Base-by-base conservation (phyloP, 2,888 invertebrate genomes). In the Lingula anatina region DNA sequence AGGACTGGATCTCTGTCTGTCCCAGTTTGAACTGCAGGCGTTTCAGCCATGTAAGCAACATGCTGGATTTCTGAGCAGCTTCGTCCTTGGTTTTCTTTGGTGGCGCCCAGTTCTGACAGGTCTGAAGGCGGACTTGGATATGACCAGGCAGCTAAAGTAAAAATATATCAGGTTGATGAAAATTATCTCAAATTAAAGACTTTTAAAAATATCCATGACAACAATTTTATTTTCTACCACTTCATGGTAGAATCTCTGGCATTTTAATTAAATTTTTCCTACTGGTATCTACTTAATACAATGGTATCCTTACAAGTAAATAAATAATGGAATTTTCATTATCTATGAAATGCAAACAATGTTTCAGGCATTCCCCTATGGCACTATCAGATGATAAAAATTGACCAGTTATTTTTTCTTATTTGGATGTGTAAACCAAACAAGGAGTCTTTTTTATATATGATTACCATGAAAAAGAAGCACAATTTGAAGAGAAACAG, bases 11-110 rank as follows among this genome's bases (percentile, higher is more conserved):
- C 79, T 99, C 97, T 47, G 95, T 88, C 80, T 97, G 96, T 4
- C 94, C 94, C 87, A 99, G 94, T 82, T 96, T 97, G 74, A 96
- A 94, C 74, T 96, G 91, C 54, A 96, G 82, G 44, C 93, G 83
- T 77, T 93, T 91, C 49, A 99, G 81, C 87, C 95, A 93, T 61
- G 89, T 86, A 35, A 78, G 61, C 26, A 80, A 66, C 25, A 76
- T 64, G 48, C 64, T 64, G 12, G 72, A 72, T 78, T 81, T 72
- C 47, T 71, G 64, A 26, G 70, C 66, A 9, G 71, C 66, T 49
- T 72, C 68, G 54, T 72, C 71, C 37, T 66, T 66, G 24, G 66
- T 65, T 5, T 65, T 65, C 76, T 77, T 64, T 2, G 80, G 81
- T 1, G 86, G 88, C 25, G 86, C 84, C 75, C 87, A 87, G 76